Evolutionary conservation across 2,113 vertebrate species (phyloP), one percentile per base, ranked within the genome.

Genomic region (Melanerpes aurifrons): DNA sequence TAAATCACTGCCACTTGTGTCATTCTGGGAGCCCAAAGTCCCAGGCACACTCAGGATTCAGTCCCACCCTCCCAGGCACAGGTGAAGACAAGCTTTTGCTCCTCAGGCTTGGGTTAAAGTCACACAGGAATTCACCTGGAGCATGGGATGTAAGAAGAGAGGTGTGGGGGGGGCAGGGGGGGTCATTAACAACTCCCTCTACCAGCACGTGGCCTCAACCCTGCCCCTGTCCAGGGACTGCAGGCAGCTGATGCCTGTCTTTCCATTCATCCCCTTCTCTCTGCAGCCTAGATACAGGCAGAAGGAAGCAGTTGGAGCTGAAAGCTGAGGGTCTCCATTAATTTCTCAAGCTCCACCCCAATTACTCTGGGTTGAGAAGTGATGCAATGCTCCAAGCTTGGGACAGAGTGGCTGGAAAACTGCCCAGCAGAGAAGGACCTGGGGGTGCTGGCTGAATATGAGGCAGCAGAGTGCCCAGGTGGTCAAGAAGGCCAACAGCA

Each of bases 1-100:
- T 61, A 84, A 91, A 89, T 84, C 86, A 89, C 59, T 17, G 56
- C 56, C 47, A 57, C 75, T 80, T 57, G 47, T 79, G 87, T 89
- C 31, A 24, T 10, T 63, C 43, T 24, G 85, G 48, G 82, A 85
- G 13, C n/a, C 31, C 12, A 0, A 15, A 72, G 45, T 31, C 67
- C 63, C 74, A 56, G 25, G 18, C 43, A 61, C 35, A 70, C 28
- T n/a, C 69, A 86, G 5, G 2, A 58, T 68, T 58, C 48, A 50
- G 21, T 21, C 59, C 50, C 83, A 63, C 35, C 32, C 18, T 54
- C 37, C 19, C 48, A 62, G 61, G 48, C 48, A 50, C 24, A 58
- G 48, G 28, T 50, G 71, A 70, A 84, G 78, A 87, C 56, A 84
- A 86, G 57, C 22, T 48, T n/a, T 12, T 45, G 37, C 9, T 58